Conservation (phyloP, 2,113 vertebrate species). For the Aegithalos caudatus region DNA sequence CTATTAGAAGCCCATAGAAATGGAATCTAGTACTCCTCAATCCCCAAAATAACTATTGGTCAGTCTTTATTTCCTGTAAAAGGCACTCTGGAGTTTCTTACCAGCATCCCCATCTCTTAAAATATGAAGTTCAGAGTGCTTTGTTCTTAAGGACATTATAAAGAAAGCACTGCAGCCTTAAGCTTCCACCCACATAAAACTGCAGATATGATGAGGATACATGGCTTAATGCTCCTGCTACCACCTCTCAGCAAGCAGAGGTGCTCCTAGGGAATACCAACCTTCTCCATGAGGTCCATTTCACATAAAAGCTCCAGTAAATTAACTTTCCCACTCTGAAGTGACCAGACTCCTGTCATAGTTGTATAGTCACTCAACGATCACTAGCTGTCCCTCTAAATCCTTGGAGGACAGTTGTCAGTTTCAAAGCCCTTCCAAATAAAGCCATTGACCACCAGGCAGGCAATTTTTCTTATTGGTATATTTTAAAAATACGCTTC, state of each 20-base stretch:
- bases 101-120: background rate
- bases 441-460: background rate
- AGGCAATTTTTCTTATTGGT: background rate
- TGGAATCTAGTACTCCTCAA: background rate
- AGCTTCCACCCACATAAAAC: background rate
- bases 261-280: background rate
- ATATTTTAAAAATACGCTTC: background rate
- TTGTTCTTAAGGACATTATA: background rate
- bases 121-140: background rate
- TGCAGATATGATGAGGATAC: background rate
- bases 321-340: background rate
- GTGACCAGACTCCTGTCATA: background rate
- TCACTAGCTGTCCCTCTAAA: background rate
- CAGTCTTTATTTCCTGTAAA: background rate
- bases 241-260: background rate
- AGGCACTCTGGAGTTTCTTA: background rate
- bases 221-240: background rate
- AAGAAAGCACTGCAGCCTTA: background rate
- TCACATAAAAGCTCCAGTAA: background rate
- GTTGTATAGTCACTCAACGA: background rate
- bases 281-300: fast-evolving
- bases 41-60: background rate
- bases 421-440: background rate
- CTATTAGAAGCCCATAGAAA: background rate
- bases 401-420: background rate